Base-by-base conservation (phyloP, 2,888 invertebrate genomes). In the Anorthoa munda region DNA sequence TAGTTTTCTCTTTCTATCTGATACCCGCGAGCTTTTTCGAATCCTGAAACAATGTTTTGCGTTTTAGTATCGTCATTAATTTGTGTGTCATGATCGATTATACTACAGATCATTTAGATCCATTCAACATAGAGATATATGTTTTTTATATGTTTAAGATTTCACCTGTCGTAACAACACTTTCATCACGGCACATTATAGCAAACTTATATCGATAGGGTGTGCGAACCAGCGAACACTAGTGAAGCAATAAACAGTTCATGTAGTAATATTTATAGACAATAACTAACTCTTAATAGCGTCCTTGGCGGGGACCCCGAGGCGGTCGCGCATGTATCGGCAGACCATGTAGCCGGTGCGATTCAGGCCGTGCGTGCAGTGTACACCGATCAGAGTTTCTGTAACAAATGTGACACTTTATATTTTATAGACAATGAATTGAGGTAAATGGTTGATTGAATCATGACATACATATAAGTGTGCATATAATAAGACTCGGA, bases 311-410 rank as follows among this genome's bases (percentile, higher is more conserved):
- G 95, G 88, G 80, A 97, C 95, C 39, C 96, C 95, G 89, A 98
- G 92, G 72, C 97, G 96, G 77, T 97, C 97, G 71, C 97, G 96
- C 97, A 98, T 97, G 92, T 97, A 98, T 88, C 97, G 97, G 91
- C 98, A 98, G 84, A 98, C 97, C 91, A 98, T 97, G 90, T 97
- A 98, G 7, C 98, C 98, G 13, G 98, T 98, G 81, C 98, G 97
- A 92, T 98, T 98, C 79, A 98, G 94, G 7, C 98, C 98, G 89
- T 98, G 98, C 1, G 98, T 98, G 91, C 98, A 98, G 92, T 98
- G 98, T 73, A 98, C 97, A 66, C 98, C 98, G 83, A 98, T 97
- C 79, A 98, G 90, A 82, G 97, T 96, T 89, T 97, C 98, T 98
- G 97, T 26, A 96, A 97, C 92, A 90, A 89, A 87, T 70, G 66